Conservation (phyloP, 2,113 vertebrate genomes). For the Ictidomys tridecemlineatus region DNA sequence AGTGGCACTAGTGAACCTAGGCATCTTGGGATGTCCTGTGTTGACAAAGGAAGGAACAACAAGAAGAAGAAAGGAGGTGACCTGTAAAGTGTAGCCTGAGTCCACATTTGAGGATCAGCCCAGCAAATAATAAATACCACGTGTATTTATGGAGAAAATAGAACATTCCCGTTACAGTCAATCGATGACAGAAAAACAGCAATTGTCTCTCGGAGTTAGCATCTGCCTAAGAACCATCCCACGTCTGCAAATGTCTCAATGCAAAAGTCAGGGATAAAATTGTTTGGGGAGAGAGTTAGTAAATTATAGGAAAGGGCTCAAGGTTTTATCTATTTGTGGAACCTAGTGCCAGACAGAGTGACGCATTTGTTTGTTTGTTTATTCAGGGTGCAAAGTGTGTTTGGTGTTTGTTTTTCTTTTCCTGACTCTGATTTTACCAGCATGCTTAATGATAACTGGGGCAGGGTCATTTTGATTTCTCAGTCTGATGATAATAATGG, state of each 20-base stretch:
- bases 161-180: not conserved
- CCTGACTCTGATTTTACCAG: not conserved
- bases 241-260: rapidly evolving
- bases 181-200: not conserved
- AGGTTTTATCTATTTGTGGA: not conserved
- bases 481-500: not conserved
- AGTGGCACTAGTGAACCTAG: not conserved
- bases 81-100: not conserved
- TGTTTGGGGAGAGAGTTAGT: not conserved
- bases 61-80: not conserved
- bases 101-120: not conserved
- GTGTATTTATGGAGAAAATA: not conserved
- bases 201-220: rapidly evolving
- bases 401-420: not conserved
- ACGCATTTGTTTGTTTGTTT: not conserved
- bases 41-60: not conserved
- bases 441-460: rapidly evolving
- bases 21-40: not conserved
- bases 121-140: not conserved
- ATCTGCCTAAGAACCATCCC: rapidly evolving
- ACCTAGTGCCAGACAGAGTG: not conserved
- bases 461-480: not conserved
- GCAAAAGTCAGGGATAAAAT: not conserved
- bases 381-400: not conserved
- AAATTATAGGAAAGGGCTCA: not conserved